Conservation (phyloP, 1,140 invertebrate genomes). For the Ectropis grisescens region DNA sequence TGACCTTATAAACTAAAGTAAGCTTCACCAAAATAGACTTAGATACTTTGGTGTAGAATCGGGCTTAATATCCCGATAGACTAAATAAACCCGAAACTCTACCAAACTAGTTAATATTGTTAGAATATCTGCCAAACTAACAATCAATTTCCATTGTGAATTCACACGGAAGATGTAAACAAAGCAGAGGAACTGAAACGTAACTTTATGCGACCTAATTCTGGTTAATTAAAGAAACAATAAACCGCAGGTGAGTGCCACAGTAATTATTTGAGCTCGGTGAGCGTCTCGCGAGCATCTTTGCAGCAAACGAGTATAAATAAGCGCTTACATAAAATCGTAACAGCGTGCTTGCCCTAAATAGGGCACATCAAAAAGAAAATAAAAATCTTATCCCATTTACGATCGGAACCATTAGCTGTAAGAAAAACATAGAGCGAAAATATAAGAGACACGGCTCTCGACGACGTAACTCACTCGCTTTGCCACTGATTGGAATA, state of each 20-base stretch:
- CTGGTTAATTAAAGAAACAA: conserved; percentile 2
- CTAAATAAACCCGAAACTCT: no score
- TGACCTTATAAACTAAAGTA: no score
- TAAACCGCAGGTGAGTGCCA: not conserved
- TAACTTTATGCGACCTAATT: no score
- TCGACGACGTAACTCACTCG: conserved; percentile 16
- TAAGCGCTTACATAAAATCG: conserved; percentile 16
- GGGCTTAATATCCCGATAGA: no score
- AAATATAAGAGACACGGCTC: conserved; percentile 17
- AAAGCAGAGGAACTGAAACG: no score
- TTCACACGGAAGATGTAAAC: no score
- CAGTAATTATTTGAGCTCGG: conserved; percentile 9
- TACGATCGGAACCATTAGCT: conserved; percentile 26
- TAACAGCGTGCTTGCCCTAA: conserved; percentile 17
- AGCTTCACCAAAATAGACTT: no score
- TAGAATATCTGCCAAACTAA: no score
- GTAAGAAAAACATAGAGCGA: conserved; percentile 22
- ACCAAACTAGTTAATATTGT: no score
- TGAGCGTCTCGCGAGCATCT: no score
- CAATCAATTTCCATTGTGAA: no score
- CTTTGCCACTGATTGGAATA: conserved; percentile 24
- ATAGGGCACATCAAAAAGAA: conserved; percentile 21
- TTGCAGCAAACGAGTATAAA: conserved; percentile 13
- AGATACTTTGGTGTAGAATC: no score
- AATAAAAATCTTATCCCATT: conserved; percentile 29